phyloP scores from a whole-genome alignment of 2,113 vertebrate species.

The Pelecanoides urinatrix region DNA sequence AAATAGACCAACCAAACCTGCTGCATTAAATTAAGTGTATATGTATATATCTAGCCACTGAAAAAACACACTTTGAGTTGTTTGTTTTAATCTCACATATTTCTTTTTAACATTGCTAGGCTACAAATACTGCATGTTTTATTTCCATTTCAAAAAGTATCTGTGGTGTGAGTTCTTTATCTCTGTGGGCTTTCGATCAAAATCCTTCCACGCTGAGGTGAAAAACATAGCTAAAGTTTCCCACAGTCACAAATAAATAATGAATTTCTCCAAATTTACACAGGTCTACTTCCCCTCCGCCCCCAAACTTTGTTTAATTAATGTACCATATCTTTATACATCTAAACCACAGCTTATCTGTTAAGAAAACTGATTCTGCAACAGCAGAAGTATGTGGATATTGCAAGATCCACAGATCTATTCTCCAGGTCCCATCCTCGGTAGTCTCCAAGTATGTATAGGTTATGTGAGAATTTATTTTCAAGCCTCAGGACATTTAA shows the following conservation, averaged over 20 bases:
- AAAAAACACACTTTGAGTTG: neutral
- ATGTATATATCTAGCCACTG: neutral
- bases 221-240: neutral
- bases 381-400: neutral
- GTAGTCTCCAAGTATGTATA: neutral
- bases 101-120: constrained; percentile 20
- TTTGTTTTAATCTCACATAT: constrained; percentile 1
- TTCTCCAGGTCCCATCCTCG: neutral
- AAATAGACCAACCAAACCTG: constrained; percentile 30
- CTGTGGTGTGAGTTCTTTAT: neutral
- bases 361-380: neutral
- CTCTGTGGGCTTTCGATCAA: constrained; percentile 30
- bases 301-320: neutral
- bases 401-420: neutral
- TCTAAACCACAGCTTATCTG: neutral
- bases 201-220: neutral
- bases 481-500: neutral
- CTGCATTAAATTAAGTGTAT: constrained; percentile 4
- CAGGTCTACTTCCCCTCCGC: neutral
- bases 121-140: constrained; percentile 25
- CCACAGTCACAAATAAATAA: neutral
- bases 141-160: constrained; percentile 43
- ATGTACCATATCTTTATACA: neutral
- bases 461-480: neutral
- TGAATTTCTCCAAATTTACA: neutral